phyloP scores from a whole-genome alignment of 2,888 invertebrate genomes.

The Cephus sareptanus region DNA sequence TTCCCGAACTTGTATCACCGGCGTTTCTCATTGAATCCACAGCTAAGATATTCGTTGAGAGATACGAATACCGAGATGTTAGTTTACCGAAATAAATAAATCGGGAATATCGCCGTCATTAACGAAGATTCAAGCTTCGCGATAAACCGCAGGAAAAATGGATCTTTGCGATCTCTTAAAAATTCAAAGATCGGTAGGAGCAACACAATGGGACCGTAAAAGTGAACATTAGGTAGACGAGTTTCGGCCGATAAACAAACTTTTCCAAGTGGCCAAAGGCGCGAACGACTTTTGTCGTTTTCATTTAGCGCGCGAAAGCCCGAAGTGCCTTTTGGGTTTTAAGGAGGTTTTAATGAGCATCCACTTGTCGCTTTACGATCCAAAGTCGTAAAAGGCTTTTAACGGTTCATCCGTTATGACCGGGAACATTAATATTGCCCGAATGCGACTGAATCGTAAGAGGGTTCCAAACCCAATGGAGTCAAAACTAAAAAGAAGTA shows the following conservation, averaged over 20 bases:
- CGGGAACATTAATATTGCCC: constrained; percentile 38
- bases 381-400: constrained; percentile 33
- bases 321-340: constrained; percentile 9
- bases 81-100: not conserved
- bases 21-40: not conserved
- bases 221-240: not conserved
- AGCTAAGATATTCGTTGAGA: not conserved
- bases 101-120: not conserved
- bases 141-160: not conserved
- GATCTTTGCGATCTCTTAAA: not conserved
- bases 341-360: constrained; percentile 45
- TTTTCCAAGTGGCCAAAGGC: not conserved
- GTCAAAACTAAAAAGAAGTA: not conserved
- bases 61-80: not conserved
- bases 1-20: not conserved
- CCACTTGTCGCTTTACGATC: constrained; percentile 52
- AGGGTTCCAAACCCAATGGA: not conserved
- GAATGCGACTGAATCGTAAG: constrained; percentile 2
- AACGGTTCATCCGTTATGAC: constrained; percentile 30
- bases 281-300: constrained; percentile 46
- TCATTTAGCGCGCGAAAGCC: constrained; percentile 38
- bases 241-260: not conserved
- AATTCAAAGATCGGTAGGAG: not conserved
- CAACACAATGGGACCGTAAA: not conserved
- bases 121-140: not conserved